Evolutionary conservation across 2,113 vertebrate species (phyloP), one percentile per base, ranked within the genome.

Genomic region (Gorsachius goisagi): DNA sequence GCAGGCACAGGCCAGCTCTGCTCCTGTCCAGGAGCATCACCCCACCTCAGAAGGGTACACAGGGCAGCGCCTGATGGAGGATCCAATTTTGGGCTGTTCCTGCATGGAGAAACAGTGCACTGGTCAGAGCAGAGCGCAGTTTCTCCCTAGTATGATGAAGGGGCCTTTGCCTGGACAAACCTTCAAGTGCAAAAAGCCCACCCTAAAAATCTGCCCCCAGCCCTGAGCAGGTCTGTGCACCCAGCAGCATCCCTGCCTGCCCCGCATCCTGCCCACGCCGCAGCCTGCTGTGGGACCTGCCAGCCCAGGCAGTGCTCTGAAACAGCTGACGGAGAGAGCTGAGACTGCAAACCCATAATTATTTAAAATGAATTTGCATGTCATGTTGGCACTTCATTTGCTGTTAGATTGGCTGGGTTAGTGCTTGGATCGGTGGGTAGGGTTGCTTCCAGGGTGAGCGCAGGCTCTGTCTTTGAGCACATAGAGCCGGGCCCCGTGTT

Each of bases 261-360:
- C 49, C 33, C 2, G 0, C 2, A 3, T 15, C n/a, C 68, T 75
- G 72, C 58, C 45, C 52, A 14, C 0, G 9, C 30, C 5, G 1
- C 26, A 35, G 30, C 26, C 67, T 35, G 26, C 71, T 20, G 62
- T 2, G 11, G 56, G 63, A 44, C 63, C 49, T 6, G 5, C 37
- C 0, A 52, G 55, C 49, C 41, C 1, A 0, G 56, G 80, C 53
- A 41, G 28, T 0, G 9, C 39, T 79, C 73, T 0, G 1, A 47
- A 45, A 58, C 45, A 72, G 76, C n/a, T 73, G 88, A 55, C 3
- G 1, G 66, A 44, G 32, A 49, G 2, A 67, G 8, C 32, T 23
- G 72, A 67, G 59, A 9, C 47, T 62, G 58, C 30, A 72, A 72
- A 82, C 71, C 39, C 0, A 0, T 50, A 50, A 78, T 83, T 73